These are phyloP conservation scores for Xiphophorus couchianus DNA, from an alignment of 2,113 vertebrate genomes.

Conservation along the genomic window DNA sequence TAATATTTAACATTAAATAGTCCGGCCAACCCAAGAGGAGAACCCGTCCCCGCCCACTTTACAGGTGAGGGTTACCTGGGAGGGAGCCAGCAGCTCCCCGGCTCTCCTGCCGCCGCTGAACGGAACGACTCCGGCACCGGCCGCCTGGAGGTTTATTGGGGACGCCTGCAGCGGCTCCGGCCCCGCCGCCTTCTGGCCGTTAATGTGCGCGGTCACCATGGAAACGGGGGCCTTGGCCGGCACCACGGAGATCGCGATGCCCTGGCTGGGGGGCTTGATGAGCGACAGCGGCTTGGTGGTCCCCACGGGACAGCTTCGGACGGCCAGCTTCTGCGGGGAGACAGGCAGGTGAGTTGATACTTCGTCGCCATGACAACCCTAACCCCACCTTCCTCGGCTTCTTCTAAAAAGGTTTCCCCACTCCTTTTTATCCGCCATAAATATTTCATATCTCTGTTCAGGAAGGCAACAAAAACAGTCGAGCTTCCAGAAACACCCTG, in stretches of 20 bases:
- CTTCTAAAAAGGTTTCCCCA: not conserved
- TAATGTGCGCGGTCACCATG: constrained; percentile 88
- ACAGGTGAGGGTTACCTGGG: constrained; percentile 72
- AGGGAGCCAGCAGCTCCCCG: constrained; percentile 68
- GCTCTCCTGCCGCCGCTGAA: constrained; percentile 73
- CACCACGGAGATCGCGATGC: constrained; percentile 83
- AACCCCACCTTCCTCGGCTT: too few relatives aligned
- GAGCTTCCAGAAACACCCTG: not conserved
- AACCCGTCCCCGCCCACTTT: not conserved
- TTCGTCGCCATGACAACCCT: not conserved
- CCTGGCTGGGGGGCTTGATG: constrained; percentile 80
- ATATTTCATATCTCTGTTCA: not conserved
- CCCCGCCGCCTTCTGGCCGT: constrained; percentile 80
- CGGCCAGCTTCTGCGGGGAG: constrained; percentile 81
- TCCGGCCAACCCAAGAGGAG: too few relatives aligned
- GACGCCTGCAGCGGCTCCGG: constrained; percentile 79
- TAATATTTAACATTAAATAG: too few relatives aligned
- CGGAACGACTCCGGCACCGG: constrained; percentile 61
- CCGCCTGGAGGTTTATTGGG: constrained; percentile 84
- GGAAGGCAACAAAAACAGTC: not conserved
- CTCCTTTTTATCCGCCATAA: not conserved
- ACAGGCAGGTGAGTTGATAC: not conserved
- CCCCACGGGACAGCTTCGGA: constrained; percentile 83
- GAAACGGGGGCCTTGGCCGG: constrained; percentile 83
- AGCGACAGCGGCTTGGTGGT: constrained; percentile 81